A percentile compares a stretch with the other conserved stretches of the same genome.
Evolutionary conservation across 2,113 vertebrate genomes (phyloP).

Genomic region (Pantherophis guttatus): DNA sequence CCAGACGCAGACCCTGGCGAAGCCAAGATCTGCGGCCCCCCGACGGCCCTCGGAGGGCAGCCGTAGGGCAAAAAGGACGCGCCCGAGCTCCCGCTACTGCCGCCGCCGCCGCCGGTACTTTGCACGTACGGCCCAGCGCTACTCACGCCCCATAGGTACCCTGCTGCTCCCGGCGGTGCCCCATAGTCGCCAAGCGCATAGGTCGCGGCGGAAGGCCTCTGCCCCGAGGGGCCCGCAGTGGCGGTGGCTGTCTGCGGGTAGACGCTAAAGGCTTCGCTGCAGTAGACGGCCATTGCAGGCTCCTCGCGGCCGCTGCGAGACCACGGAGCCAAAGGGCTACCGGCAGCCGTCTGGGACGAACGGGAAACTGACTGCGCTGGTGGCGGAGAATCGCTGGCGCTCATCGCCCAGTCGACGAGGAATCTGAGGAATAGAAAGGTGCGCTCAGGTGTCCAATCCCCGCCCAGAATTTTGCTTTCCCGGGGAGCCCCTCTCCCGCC

Average conservation of each 20-base stretch:
- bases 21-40: conserved; percentile 72
- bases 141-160: conserved; percentile 86
- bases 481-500: not conserved
- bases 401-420: not conserved
- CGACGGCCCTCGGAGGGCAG: conserved; percentile 63
- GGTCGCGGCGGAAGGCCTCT: conserved; percentile 66
- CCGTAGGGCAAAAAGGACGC: conserved; percentile 81
- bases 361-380: not conserved
- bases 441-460: conserved; percentile 3
- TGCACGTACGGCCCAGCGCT: conserved; percentile 80
- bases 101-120: conserved; percentile 51
- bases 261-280: conserved; percentile 85
- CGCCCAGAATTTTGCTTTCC: not conserved
- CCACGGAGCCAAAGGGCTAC: conserved; percentile 4
- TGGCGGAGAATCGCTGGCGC: not conserved
- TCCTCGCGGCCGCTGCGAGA: conserved; percentile 73
- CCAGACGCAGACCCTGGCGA: conserved; percentile 68
- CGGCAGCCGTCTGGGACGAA: not conserved
- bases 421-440: not conserved
- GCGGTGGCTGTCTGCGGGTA: conserved; percentile 74
- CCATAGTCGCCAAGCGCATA: conserved; percentile 86
- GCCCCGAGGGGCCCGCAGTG: conserved; percentile 59
- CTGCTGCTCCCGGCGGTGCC: conserved; percentile 57
- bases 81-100: conserved; percentile 67
- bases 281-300: conserved; percentile 86